Percentiles rank a stretch among this genome's conserved stretches.
These are phyloP conservation scores for Sarcophilus harrisii DNA, from an alignment of 2,797 vertebrate species.

Conservation along the genomic window DNA sequence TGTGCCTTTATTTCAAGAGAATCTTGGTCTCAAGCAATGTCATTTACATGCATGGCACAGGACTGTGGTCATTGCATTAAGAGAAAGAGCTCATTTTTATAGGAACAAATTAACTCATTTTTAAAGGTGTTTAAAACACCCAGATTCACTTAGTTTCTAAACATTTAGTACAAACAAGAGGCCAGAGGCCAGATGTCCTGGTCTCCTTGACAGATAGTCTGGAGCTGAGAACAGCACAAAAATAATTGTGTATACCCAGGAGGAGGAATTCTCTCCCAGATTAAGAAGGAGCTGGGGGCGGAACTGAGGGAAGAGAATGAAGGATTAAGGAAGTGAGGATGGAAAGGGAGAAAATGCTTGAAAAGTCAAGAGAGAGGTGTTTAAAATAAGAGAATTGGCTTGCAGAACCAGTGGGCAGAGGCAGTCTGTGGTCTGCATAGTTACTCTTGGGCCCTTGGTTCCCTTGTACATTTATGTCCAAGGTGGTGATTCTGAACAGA, in stretches of 20 bases:
- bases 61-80: constrained; percentile 59
- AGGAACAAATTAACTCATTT: constrained; percentile 48
- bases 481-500: neutral
- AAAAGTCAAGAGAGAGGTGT: neutral
- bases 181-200: no score
- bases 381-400: neutral
- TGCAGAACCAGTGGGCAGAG: neutral
- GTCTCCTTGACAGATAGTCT: neutral
- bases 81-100: constrained; percentile 42
- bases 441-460: neutral
- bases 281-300: rapidly evolving
- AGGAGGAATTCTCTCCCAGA: neutral
- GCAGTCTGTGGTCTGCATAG: neutral
- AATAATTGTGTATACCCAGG: neutral
- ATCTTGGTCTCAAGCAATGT: neutral
- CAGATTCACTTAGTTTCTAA: constrained; percentile 5
- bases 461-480: neutral
- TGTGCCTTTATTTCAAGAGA: neutral
- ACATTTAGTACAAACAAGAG: neutral
- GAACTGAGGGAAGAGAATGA: rapidly evolving
- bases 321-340: neutral
- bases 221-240: neutral
- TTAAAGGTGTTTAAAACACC: constrained; percentile 55
- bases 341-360: neutral
- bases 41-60: constrained; percentile 19